A percentile compares a stretch with the other conserved stretches of the same genome.
These are phyloP conservation scores for Xestia rhomboidea DNA, from an alignment of 2,888 invertebrate genomes.

Conservation along the genomic window DNA sequence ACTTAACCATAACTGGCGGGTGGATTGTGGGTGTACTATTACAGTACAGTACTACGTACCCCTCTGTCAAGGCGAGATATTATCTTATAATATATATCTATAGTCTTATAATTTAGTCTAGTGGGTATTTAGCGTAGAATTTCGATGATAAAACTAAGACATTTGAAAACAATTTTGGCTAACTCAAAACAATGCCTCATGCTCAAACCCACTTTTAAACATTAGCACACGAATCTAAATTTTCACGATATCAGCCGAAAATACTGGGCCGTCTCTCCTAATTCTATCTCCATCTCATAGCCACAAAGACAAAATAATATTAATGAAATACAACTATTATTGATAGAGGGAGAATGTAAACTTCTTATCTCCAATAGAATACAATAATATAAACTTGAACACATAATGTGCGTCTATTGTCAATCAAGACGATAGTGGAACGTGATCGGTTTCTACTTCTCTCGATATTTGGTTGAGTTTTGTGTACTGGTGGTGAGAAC, in stretches of 20 bases:
- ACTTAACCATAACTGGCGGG: too few species aligned
- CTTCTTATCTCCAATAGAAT: conserved; percentile 52
- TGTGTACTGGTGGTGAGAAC: conserved; percentile 35
- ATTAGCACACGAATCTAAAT: not conserved
- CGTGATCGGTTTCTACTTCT: conserved; percentile 12
- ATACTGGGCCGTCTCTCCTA: not conserved
- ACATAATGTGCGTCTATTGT: conserved; percentile 48
- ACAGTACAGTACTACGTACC: too few species aligned
- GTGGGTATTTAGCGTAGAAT: not conserved
- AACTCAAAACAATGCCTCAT: not conserved
- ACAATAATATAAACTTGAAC: conserved; percentile 44
- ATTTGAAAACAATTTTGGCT: not conserved
- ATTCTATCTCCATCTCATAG: not conserved
- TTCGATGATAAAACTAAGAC: not conserved
- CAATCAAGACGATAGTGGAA: conserved; percentile 56
- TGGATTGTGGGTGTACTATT: too few species aligned
- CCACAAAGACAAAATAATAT: not conserved
- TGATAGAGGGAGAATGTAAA: conserved; percentile 10
- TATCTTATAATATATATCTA: too few species aligned
- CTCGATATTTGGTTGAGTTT: conserved; percentile 38
- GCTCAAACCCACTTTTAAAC: not conserved
- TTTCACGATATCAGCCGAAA: not conserved
- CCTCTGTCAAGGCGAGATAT: too few species aligned
- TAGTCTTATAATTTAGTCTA: not conserved
- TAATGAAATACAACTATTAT: conserved; percentile 23